Evolutionary conservation across 2,888 invertebrate genomes (phyloP), one percentile per base, ranked within the genome.

Genomic region (Charanyca ferruginea): DNA sequence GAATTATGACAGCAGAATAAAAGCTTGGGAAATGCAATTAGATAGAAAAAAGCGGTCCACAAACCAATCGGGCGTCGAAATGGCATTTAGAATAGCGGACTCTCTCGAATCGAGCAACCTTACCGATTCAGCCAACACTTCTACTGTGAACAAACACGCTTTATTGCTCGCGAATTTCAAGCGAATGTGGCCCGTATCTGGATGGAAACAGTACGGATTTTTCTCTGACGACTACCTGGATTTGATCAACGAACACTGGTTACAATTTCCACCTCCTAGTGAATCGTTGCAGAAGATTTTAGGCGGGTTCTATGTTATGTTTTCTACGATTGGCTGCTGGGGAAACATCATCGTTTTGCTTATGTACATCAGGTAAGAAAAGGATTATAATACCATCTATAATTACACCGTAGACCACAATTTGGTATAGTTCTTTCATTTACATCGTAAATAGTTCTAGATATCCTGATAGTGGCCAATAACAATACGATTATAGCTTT

Each of bases 331-430:
- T 42, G 98, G 98, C n/a, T 94, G 96, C 72, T 93, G 96, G 87
- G 98, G 98, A 35, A 98, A 98, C 87, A 91, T 96, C 22, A 93
- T 97, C 25, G 98, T 98, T 23, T 96, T 98, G 66, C 96, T 96
- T 84, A 97, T 98, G 96, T 97, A 97, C 86, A 87, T 96, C 74
- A 97, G 96, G 97, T 97, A 89, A 96, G 96, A 66, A 41, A 42
- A 60, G 45, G 13, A 44, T 45, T 44, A 48, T 48, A 51, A 45
- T 42, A 41, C 32, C 20, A 32, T 3, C 28, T 25, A 6, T 11
- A 7, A 22, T 18, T 38, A 20, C n/a, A 28, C 5, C 9, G 20
- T 1, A n/a, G 22, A 47, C 23, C 5, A 25, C 13, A 35, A 44
- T 35, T n/a, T 16, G 11, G 38, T 11, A 22, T 48, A 22, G 5